Evolutionary conservation across 2,113 vertebrate genomes (phyloP).

Genomic region (Ondatra zibethicus): DNA sequence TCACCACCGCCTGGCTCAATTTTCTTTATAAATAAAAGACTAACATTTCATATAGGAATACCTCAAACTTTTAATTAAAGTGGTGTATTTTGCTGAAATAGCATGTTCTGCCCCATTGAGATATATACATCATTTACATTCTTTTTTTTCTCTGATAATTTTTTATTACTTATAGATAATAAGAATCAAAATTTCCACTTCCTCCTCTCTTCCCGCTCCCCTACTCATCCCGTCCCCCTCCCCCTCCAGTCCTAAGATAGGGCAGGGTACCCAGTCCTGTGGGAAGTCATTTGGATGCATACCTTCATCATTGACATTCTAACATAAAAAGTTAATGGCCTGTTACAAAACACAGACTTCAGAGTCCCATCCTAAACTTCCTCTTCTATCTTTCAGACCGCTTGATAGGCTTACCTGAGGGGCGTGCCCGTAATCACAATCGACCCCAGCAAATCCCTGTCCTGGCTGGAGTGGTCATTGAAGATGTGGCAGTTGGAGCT

Average conservation of each 20-base stretch:
- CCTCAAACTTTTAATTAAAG: background rate
- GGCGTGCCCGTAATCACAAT: conserved; percentile 92
- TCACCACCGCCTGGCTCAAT: too few relatives aligned
- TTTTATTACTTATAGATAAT: too few relatives aligned
- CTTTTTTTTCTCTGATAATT: too few relatives aligned
- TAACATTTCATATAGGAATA: conserved; percentile 32
- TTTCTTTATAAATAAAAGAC: conserved; percentile 34
- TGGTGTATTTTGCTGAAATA: conserved; percentile 13
- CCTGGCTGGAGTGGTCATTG: conserved; percentile 88
- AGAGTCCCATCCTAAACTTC: background rate
- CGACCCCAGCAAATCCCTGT: conserved; percentile 89
- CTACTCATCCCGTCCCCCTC: too few relatives aligned
- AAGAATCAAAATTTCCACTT: too few relatives aligned
- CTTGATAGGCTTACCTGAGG: conserved; percentile 91
- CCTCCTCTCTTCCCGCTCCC: too few relatives aligned
- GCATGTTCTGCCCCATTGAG: background rate
- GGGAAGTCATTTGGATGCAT: too few relatives aligned
- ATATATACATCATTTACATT: background rate
- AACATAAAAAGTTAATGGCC: background rate
- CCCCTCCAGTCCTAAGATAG: too few relatives aligned
- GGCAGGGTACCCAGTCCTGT: too few relatives aligned
- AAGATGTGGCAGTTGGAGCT: conserved; percentile 91
- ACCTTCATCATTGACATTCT: background rate
- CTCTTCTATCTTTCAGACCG: conserved; percentile 85
- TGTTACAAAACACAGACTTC: background rate